phyloP scores from a whole-genome alignment of 1,140 invertebrate genomes.

The Drosophila nasuta region DNA sequence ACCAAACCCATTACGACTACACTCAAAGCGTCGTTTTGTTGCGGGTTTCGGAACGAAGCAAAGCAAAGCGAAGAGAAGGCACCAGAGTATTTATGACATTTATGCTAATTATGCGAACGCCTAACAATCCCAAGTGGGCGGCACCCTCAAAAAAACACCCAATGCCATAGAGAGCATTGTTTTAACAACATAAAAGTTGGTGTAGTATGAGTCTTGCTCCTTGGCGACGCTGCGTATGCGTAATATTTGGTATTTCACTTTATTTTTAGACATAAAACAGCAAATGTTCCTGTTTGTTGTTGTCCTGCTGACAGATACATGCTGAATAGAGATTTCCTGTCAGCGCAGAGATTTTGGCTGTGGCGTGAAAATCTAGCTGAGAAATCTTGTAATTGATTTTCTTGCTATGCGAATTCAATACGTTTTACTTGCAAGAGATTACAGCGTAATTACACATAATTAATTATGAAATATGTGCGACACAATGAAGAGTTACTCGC shows the following conservation, averaged over 20 bases:
- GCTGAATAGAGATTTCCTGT: constrained; percentile 18
- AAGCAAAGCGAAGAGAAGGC: background rate
- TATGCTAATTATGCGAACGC: constrained; percentile 76
- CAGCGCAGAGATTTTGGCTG: constrained; percentile 9
- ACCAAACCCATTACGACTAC: constrained; percentile 18
- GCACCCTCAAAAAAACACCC: too few relatives aligned
- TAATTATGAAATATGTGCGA: constrained; percentile 14
- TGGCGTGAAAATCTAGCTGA: constrained; percentile 4
- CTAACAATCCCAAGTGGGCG: constrained; percentile 14
- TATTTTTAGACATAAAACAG: constrained; percentile 61
- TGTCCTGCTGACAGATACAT: constrained; percentile 2
- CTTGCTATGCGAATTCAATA: constrained; percentile 4
- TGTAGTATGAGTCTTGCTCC: background rate
- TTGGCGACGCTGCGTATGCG: constrained; percentile 61
- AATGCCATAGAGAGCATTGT: constrained; percentile 30
- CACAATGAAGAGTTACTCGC: too few relatives aligned
- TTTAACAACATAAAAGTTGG: constrained; percentile 16
- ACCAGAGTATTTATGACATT: constrained; percentile 67
- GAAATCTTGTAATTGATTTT: constrained; percentile 13
- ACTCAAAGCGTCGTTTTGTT: constrained; percentile 53
- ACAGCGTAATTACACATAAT: background rate
- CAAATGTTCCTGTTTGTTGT: constrained; percentile 20
- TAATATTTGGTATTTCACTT: constrained; percentile 61
- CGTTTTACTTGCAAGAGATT: background rate
- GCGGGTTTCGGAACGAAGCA: background rate